Percentiles rank a stretch among this genome's conserved stretches.
Evolutionary conservation across 2,797 vertebrate genomes (phyloP).

Genomic region (Syngnathus acus): DNA sequence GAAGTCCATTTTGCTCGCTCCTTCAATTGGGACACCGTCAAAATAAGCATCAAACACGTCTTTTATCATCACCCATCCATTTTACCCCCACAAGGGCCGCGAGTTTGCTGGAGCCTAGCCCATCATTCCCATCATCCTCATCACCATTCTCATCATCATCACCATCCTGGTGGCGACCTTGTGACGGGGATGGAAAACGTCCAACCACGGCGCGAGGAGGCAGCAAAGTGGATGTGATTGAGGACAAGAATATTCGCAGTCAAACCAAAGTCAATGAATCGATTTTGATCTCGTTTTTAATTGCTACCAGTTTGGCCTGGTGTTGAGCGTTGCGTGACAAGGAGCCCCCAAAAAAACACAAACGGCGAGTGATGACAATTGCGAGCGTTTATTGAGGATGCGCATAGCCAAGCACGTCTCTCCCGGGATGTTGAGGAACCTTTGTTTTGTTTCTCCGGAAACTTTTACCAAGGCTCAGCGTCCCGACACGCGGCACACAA

Average conservation of each 20-base stretch:
- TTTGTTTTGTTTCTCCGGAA: too few species aligned
- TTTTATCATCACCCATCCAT: too few species aligned
- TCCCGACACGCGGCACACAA: neutral
- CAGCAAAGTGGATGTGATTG: neutral
- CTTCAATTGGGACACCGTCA: conserved; percentile 3
- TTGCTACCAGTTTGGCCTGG: too few species aligned
- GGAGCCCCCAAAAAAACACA: neutral
- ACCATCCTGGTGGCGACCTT: neutral
- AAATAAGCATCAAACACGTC: neutral
- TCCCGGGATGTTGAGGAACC: neutral
- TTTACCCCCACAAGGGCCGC: too few species aligned
- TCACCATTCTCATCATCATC: neutral
- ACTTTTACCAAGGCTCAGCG: neutral
- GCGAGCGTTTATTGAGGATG: neutral
- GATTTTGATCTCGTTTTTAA: too few species aligned
- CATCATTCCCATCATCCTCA: too few species aligned
- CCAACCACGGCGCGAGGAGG: neutral
- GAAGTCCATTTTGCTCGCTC: neutral
- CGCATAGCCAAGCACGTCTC: neutral
- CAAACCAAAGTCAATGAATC: neutral
- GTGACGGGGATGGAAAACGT: neutral
- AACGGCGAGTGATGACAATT: neutral
- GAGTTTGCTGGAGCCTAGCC: too few species aligned
- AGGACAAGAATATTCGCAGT: neutral
- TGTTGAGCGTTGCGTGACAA: too few species aligned